phyloP scores from a whole-genome alignment of 2,888 invertebrate species.

The Gandaritis pyraliata region DNA sequence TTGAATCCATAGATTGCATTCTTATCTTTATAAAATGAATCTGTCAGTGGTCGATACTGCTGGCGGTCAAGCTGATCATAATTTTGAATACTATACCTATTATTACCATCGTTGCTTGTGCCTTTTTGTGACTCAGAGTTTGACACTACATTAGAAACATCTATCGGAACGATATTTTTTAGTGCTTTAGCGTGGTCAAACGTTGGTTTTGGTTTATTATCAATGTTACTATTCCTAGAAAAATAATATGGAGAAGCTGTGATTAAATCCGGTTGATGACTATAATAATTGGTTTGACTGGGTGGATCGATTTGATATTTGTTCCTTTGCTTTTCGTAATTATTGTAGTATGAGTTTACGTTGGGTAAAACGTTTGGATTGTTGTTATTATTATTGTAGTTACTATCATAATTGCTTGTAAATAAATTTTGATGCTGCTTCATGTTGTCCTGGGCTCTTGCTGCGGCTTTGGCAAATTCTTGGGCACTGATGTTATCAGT shows the following conservation, averaged over 20 bases:
- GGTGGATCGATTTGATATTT: conserved; percentile 53
- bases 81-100: conserved; percentile 54
- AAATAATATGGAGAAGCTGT: conserved; percentile 69
- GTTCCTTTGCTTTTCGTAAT: conserved; percentile 61
- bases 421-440: conserved; percentile 63
- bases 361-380: conserved; percentile 34
- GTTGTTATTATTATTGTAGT: conserved; percentile 39
- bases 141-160: conserved; percentile 71
- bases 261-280: conserved; percentile 63
- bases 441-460: conserved; percentile 72
- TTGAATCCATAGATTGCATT: conserved; percentile 69
- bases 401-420: conserved; percentile 52
- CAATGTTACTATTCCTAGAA: conserved; percentile 56
- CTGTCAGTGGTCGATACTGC: conserved; percentile 66
- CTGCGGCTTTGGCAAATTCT: conserved; percentile 76
- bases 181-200: conserved; percentile 80
- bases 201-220: conserved; percentile 65
- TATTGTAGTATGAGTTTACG: conserved; percentile 51
- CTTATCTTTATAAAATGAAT: conserved; percentile 76
- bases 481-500: conserved; percentile 65
- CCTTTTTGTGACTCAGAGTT: conserved; percentile 64
- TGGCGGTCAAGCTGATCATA: conserved; percentile 66
- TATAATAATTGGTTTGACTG: conserved; percentile 52
- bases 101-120: conserved; percentile 49
- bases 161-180: conserved; percentile 79